Conservation (phyloP, 2,888 invertebrate genomes). For the Drosophila affinis region DNA sequence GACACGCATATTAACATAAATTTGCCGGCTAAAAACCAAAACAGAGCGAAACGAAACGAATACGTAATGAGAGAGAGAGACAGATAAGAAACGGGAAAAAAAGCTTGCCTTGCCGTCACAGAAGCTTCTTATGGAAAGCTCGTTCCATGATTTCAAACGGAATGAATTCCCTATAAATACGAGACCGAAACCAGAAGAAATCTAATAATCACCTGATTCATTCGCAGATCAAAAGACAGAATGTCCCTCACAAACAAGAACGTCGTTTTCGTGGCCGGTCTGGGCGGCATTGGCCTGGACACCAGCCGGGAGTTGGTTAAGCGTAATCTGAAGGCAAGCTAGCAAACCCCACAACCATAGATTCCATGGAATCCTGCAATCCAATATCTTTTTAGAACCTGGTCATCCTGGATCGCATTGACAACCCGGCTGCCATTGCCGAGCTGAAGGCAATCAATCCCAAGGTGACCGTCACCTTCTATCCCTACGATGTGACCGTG, state of each 20-base stretch:
- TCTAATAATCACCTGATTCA: slow-evolving; percentile 31
- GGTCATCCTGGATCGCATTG: slow-evolving; percentile 70
- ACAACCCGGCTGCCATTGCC: slow-evolving; percentile 62
- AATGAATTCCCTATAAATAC: slow-evolving; percentile 56
- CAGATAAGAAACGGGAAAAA: slow-evolving; percentile 16
- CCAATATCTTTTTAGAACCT: slow-evolving; percentile 63
- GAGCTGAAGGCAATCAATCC: slow-evolving; percentile 64
- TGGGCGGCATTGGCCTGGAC: slow-evolving; percentile 79
- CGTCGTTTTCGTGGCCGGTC: slow-evolving; percentile 76
- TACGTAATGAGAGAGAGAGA: slow-evolving; percentile 14
- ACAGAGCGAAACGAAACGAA: slow-evolving; percentile 7
- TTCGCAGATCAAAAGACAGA: slow-evolving; percentile 38
- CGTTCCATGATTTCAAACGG: neutral
- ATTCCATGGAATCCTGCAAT: neutral
- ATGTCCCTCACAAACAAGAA: slow-evolving; percentile 74
- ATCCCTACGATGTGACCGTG: slow-evolving; percentile 71
- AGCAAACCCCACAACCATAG: neutral
- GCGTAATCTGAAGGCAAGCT: slow-evolving; percentile 55
- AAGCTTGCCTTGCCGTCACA: too few species aligned
- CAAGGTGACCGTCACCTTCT: slow-evolving; percentile 63
- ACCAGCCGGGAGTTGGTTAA: slow-evolving; percentile 69
- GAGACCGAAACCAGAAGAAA: slow-evolving; percentile 7
- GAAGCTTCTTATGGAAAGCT: too few species aligned
- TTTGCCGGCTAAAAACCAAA: slow-evolving; percentile 37
- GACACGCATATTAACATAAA: slow-evolving; percentile 1